These are phyloP conservation scores for Orius insidiosus DNA, from an alignment of 1,140 invertebrate genomes.

Conservation along the genomic window DNA sequence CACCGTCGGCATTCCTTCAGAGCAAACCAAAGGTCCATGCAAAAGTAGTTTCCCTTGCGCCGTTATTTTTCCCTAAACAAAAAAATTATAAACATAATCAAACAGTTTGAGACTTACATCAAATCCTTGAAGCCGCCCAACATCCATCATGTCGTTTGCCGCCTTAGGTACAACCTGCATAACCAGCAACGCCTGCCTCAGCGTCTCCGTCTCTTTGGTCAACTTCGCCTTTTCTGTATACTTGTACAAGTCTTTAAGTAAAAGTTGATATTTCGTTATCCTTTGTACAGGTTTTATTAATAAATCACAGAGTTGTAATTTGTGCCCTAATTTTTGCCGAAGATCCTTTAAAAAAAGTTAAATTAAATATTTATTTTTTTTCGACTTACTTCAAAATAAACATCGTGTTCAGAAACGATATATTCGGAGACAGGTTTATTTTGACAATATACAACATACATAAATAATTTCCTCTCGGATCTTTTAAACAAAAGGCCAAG, in stretches of 20 bases:
- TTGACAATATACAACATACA: slow-evolving; percentile 96
- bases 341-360: slow-evolving; percentile 45
- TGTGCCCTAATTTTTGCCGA: slow-evolving; percentile 81
- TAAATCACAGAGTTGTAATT: slow-evolving; percentile 83
- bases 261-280: slow-evolving; percentile 93
- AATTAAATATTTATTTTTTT: slow-evolving; percentile 1
- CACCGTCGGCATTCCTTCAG: slow-evolving; percentile 39
- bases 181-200: slow-evolving; percentile 62
- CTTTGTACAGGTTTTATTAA: slow-evolving; percentile 97
- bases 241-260: slow-evolving; percentile 70
- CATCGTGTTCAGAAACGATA: slow-evolving; percentile 89
- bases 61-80: slow-evolving; percentile 80
- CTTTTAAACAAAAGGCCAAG: slow-evolving; percentile 68
- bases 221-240: slow-evolving; percentile 55
- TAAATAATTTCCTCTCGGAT: slow-evolving; percentile 80
- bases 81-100: slow-evolving; percentile 16
- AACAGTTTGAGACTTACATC: slow-evolving; percentile 54
- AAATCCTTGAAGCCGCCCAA: slow-evolving; percentile 90
- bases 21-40: slow-evolving; percentile 72
- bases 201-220: slow-evolving; percentile 40
- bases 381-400: slow-evolving; percentile 65
- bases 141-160: slow-evolving; percentile 99
- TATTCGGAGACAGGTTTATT: slow-evolving; percentile 98
- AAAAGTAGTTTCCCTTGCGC: slow-evolving; percentile 89
- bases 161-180: slow-evolving; percentile 88